These are phyloP conservation scores for Syritta pipiens DNA, from an alignment of 2,888 invertebrate genomes.

Conservation along the genomic window DNA sequence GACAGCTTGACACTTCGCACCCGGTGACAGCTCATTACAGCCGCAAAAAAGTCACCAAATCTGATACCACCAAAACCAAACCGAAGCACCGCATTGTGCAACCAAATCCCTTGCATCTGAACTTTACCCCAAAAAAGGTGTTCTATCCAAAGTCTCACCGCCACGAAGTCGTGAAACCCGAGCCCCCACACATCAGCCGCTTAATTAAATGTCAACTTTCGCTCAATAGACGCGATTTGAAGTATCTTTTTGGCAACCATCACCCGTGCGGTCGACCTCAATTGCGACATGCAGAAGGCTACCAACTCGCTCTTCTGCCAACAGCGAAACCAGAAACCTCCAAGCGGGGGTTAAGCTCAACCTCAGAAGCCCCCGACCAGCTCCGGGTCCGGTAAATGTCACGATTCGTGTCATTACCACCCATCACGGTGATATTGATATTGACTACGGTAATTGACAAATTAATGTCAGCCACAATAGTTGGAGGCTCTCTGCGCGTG, in stretches of 20 bases:
- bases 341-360: too few species aligned
- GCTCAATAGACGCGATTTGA: constrained; percentile 18
- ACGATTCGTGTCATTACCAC: constrained; percentile 67
- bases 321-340: constrained; percentile 14
- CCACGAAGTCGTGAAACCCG: constrained; percentile 8
- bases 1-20: too few species aligned
- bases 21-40: too few species aligned
- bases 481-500: background rate
- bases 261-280: constrained; percentile 28
- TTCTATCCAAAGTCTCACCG: too few species aligned
- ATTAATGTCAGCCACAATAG: constrained; percentile 47
- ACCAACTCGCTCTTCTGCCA: background rate
- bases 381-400: constrained; percentile 51
- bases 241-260: constrained; percentile 12
- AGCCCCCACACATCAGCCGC: background rate
- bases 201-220: constrained; percentile 53
- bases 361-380: background rate
- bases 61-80: too few species aligned
- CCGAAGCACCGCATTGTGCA: too few species aligned
- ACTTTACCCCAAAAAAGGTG: too few species aligned
- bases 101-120: too few species aligned
- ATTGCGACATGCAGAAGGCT: constrained; percentile 17
- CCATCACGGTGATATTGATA: constrained; percentile 60
- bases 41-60: too few species aligned
- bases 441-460: constrained; percentile 64